These are phyloP conservation scores for Callyntrura guangdongensis DNA, from an alignment of 2,888 invertebrate species.

Conservation along the genomic window DNA sequence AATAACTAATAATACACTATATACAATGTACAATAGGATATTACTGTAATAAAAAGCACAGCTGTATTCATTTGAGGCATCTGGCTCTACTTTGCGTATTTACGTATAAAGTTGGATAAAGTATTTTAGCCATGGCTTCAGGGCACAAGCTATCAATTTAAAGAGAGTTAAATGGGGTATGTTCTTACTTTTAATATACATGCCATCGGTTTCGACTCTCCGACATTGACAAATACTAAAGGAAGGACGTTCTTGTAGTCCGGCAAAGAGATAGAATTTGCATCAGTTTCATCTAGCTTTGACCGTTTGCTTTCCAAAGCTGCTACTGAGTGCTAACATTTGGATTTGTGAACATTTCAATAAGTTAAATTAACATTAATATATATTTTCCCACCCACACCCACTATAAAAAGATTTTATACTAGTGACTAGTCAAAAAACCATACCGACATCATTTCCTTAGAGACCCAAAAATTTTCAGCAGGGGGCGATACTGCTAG, in stretches of 20 bases:
- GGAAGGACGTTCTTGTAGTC: slow-evolving; percentile 50
- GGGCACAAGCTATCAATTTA: too few species aligned
- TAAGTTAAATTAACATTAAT: too few species aligned
- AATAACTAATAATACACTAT: too few species aligned
- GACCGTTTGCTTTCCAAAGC: slow-evolving; percentile 19
- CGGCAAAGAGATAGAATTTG: slow-evolving; percentile 28
- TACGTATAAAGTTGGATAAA: too few species aligned
- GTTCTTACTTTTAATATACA: slow-evolving; percentile 55
- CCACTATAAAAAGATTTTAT: neutral
- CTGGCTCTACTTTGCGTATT: too few species aligned
- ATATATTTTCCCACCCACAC: too few species aligned
- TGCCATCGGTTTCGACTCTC: slow-evolving; percentile 49
- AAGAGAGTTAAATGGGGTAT: neutral
- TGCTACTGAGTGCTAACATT: neutral
- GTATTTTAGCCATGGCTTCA: too few species aligned
- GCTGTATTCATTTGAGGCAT: too few species aligned
- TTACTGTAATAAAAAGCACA: too few species aligned
- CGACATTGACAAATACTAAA: slow-evolving; percentile 41
- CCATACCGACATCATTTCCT: neutral
- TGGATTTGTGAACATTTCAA: too few species aligned
- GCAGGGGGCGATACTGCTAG: slow-evolving; percentile 68
- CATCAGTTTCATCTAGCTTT: slow-evolving; percentile 37
- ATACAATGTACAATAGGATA: too few species aligned
- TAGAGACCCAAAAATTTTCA: slow-evolving; percentile 61
- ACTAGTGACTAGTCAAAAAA: neutral